A percentile compares a stretch with the other conserved stretches of the same genome.
phyloP scores from a whole-genome alignment of 1,140 invertebrate genomes.

The Diuraphis noxia region DNA sequence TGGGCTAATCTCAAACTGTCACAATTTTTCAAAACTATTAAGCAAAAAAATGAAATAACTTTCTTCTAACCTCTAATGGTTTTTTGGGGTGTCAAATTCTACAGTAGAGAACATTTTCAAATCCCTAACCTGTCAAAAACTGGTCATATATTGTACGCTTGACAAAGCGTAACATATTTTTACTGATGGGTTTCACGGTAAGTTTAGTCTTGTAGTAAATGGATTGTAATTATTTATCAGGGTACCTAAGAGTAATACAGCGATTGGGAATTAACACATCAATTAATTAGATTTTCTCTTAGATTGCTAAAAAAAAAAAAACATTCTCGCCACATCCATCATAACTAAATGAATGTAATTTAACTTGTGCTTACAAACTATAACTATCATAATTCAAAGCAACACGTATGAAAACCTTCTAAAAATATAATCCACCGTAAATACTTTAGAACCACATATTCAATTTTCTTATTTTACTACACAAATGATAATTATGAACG shows the following conservation, averaged over 20 bases:
- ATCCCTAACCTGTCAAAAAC: not conserved
- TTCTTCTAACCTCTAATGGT: not conserved
- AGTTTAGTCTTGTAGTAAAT: not conserved
- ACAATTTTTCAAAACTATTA: not conserved
- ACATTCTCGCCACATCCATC: not conserved
- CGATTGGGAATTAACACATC: not conserved
- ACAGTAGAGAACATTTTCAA: not conserved
- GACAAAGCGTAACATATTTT: constrained; percentile 5
- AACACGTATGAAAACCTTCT: not conserved
- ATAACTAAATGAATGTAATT: not conserved
- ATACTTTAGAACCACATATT: not conserved
- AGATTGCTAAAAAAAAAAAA: not conserved
- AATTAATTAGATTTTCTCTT: not conserved
- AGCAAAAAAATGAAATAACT: not conserved
- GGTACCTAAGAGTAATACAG: not conserved
- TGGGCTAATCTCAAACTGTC: constrained; percentile 21
- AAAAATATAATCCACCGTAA: not conserved
- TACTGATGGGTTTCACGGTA: not conserved
- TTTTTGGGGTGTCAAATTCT: not conserved
- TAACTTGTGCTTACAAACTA: not conserved
- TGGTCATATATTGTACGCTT: not conserved
- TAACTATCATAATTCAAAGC: not conserved
- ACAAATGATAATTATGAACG: not conserved
- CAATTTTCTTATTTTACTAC: not conserved
- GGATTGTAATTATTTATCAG: not conserved